A percentile compares a stretch with the other conserved stretches of the same genome.
phyloP scores from a whole-genome alignment of 2,797 vertebrate species.

The Propithecus deckenii region DNA sequence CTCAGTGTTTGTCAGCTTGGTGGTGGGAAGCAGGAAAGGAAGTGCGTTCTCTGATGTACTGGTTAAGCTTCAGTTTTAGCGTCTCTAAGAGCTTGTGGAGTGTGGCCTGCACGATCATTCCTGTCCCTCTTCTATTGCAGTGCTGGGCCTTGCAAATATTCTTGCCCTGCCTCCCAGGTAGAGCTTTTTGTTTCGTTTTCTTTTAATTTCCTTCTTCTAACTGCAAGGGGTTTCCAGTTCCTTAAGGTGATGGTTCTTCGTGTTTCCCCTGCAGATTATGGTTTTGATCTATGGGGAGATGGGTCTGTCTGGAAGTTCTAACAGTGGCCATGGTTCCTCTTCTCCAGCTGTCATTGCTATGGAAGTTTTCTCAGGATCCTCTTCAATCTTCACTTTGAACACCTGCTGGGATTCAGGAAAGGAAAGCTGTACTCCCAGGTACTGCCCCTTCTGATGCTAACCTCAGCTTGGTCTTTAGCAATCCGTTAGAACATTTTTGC shows the following conservation, averaged over 20 bases:
- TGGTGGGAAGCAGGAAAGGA: not conserved
- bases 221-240: not conserved
- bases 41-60: not conserved
- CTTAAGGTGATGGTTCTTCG: not conserved
- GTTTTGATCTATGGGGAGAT: not conserved
- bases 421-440: not conserved
- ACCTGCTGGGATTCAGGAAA: not conserved
- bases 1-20: not conserved
- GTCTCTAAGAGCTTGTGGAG: not conserved
- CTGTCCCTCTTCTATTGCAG: not conserved
- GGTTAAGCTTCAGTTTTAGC: not conserved
- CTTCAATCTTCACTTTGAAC: not conserved
- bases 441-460: not conserved
- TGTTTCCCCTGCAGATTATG: not conserved
- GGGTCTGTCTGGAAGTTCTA: not conserved
- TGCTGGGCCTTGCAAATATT: not conserved
- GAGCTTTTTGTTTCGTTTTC: not conserved
- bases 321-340: not conserved
- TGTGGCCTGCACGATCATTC: not conserved
- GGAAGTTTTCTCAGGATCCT: not conserved
- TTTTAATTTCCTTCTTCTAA: not conserved
- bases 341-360: not conserved
- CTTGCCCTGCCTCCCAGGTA: not conserved
- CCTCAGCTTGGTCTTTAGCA: not conserved
- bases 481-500: not conserved